Evolutionary conservation across 2,888 invertebrate genomes (phyloP).

Genomic region (Thereva unica): DNA sequence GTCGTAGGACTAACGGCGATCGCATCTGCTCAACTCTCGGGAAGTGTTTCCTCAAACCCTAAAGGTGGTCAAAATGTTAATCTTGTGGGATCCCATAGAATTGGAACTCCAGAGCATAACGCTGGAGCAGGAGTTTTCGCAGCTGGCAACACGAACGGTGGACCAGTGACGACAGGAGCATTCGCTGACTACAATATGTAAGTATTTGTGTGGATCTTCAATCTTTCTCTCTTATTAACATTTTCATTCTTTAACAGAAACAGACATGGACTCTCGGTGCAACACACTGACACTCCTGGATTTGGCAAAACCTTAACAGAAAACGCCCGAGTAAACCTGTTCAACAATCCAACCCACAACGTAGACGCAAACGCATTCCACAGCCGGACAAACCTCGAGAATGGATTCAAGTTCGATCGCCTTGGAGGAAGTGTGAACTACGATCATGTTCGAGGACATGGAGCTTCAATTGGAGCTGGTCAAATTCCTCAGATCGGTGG

Average conservation of each 20-base stretch:
- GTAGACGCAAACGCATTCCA: slow-evolving; percentile 47
- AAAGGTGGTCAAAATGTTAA: slow-evolving; percentile 14
- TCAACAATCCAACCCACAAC: slow-evolving; percentile 43
- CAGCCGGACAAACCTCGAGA: slow-evolving; percentile 48
- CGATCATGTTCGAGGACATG: slow-evolving; percentile 47
- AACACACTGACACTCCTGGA: slow-evolving; percentile 47
- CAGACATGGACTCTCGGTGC: slow-evolving; percentile 47
- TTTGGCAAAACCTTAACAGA: slow-evolving; percentile 44
- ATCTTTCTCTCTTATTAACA: neutral
- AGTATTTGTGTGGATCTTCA: neutral
- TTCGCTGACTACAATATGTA: slow-evolving; percentile 30
- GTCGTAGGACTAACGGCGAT: too few relatives aligned
- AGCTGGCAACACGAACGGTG: slow-evolving; percentile 24
- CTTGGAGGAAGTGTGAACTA: slow-evolving; percentile 32
- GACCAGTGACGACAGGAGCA: slow-evolving; percentile 16
- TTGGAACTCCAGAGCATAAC: slow-evolving; percentile 31
- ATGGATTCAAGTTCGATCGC: slow-evolving; percentile 38
- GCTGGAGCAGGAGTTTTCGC: slow-evolving; percentile 22
- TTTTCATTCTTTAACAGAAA: slow-evolving; percentile 44
- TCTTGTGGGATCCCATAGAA: neutral
- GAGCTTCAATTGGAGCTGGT: slow-evolving; percentile 46
- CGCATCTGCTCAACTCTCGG: neutral
- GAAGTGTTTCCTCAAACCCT: slow-evolving; percentile 38
- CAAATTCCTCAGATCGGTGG: slow-evolving; percentile 47
- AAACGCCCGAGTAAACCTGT: slow-evolving; percentile 46